These are phyloP conservation scores for Struthio camelus DNA, from an alignment of 2,113 vertebrate species.

Conservation along the genomic window DNA sequence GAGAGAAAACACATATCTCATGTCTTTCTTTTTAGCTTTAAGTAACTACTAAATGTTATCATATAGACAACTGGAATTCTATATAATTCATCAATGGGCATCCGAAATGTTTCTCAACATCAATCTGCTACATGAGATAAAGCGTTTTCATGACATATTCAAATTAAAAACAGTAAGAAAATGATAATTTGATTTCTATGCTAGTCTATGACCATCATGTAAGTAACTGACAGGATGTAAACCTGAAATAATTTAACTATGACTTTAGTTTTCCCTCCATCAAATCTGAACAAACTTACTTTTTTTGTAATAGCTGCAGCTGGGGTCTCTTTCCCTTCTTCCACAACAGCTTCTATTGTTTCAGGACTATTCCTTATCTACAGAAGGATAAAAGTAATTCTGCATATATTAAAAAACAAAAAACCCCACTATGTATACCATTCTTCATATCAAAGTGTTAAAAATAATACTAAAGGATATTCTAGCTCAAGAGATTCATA, in stretches of 20 bases:
- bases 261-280: not conserved
- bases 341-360: constrained; percentile 55
- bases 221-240: not conserved
- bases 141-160: not conserved
- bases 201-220: not conserved
- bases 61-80: not conserved
- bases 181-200: not conserved
- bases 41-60: not conserved
- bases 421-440: not conserved
- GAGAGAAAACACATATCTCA: not conserved
- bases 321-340: constrained; percentile 70
- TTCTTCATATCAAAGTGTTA: not conserved
- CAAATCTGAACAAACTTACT: constrained; percentile 24
- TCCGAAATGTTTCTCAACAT: not conserved
- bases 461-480: not conserved
- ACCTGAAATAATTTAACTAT: not conserved
- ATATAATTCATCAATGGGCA: not conserved
- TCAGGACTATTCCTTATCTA: constrained; percentile 79
- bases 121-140: accelerated
- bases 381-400: not conserved
- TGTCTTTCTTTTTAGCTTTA: not conserved
- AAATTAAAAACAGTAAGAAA: not conserved
- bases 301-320: constrained; percentile 59
- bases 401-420: not conserved
- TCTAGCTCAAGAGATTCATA: not conserved